A percentile compares a stretch with the other conserved stretches of the same genome.
These are phyloP conservation scores for Morone chrysops DNA, from an alignment of 2,113 vertebrate species.

Conservation along the genomic window DNA sequence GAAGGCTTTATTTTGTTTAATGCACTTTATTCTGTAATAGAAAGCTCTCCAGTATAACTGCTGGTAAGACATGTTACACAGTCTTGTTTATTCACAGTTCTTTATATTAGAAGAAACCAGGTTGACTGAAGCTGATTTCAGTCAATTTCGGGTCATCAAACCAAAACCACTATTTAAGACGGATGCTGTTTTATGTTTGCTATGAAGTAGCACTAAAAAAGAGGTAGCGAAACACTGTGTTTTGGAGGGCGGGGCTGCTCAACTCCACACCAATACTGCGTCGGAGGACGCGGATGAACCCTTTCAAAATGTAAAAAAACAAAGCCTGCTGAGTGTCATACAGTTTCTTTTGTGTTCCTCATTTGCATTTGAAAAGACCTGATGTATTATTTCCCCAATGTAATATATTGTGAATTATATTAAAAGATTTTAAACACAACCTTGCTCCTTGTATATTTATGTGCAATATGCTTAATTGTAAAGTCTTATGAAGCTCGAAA, in stretches of 20 bases:
- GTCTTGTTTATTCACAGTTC: conserved; percentile 45
- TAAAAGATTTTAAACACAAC: conserved; percentile 80
- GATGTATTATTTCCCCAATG: conserved; percentile 79
- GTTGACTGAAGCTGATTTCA: conserved; percentile 7
- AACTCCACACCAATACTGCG: conserved; percentile 39
- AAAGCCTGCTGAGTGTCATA: conserved; percentile 61
- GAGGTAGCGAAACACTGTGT: conserved; percentile 75
- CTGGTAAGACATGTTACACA: conserved; percentile 33
- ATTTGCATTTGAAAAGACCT: conserved; percentile 69
- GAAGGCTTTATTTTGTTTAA: conserved; percentile 76
- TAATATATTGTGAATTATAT: conserved; percentile 84
- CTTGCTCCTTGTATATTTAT: neutral
- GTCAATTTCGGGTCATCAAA: conserved; percentile 50
- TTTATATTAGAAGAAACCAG: conserved; percentile 38
- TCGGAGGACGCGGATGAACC: conserved; percentile 16
- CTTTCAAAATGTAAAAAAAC: conserved; percentile 18
- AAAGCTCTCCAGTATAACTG: conserved; percentile 3
- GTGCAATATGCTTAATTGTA: neutral
- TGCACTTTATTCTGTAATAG: conserved; percentile 82
- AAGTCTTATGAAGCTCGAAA: neutral
- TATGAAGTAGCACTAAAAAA: conserved; percentile 53
- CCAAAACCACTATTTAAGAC: conserved; percentile 61
- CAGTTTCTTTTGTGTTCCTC: conserved; percentile 49
- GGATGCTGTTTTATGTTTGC: conserved; percentile 51
- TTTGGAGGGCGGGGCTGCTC: conserved; percentile 57